A percentile compares a stretch with the other conserved stretches of the same genome.
phyloP scores from a whole-genome alignment of 2,113 vertebrate species.

The Caracal caracal region DNA sequence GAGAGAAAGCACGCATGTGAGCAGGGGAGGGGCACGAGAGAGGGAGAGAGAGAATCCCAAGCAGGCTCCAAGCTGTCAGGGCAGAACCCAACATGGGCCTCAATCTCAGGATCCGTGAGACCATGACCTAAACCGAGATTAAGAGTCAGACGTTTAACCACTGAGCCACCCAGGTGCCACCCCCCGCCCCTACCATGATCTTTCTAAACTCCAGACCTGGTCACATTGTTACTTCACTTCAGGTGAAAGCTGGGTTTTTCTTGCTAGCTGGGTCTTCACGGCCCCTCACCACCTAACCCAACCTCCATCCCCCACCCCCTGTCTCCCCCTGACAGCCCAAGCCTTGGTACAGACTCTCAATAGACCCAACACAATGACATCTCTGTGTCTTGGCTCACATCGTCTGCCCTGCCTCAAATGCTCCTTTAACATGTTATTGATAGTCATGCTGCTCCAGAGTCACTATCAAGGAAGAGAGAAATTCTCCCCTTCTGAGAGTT shows the following conservation, averaged over 20 bases:
- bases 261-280: background rate
- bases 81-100: too few relatives aligned
- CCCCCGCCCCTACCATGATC: too few relatives aligned
- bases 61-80: too few relatives aligned
- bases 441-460: background rate
- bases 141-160: too few relatives aligned
- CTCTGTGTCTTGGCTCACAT: background rate
- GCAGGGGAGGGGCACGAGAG: too few relatives aligned
- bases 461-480: background rate
- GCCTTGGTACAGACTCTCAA: background rate
- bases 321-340: background rate
- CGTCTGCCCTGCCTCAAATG: background rate
- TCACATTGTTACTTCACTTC: background rate
- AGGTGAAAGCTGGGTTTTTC: background rate
- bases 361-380: background rate
- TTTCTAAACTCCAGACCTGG: background rate
- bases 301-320: background rate
- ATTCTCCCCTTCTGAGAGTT: background rate
- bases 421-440: background rate
- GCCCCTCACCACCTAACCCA: too few relatives aligned
- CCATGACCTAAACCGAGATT: too few relatives aligned
- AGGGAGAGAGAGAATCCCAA: too few relatives aligned
- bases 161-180: too few relatives aligned
- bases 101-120: too few relatives aligned
- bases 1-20: too few relatives aligned